A percentile compares a stretch with the other conserved stretches of the same genome.
Conservation (phyloP, 2,888 invertebrate species). For the Sinohyriopsis cumingii region DNA sequence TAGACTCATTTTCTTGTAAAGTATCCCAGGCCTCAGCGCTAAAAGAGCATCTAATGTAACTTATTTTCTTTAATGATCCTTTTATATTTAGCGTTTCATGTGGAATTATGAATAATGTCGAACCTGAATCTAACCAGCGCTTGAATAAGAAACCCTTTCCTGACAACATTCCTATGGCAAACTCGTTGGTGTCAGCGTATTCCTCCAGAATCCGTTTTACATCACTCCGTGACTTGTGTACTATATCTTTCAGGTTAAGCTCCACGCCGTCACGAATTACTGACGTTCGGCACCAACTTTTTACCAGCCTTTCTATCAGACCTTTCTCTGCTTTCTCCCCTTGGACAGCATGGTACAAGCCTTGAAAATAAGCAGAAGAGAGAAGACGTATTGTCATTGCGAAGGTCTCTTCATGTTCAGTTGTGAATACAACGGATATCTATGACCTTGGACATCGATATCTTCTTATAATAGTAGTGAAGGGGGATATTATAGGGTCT, state of each 20-base stretch:
- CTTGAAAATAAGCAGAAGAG: constrained; percentile 20
- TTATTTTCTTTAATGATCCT: no score
- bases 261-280: constrained; percentile 40
- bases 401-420: no score
- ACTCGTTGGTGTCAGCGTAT: constrained; percentile 58
- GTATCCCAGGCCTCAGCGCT: no score
- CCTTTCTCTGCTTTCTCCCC: constrained; percentile 36
- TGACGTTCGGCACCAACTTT: constrained; percentile 55
- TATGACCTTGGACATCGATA: no score
- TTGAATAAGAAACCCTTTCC: constrained; percentile 35
- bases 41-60: no score
- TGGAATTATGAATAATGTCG: neutral
- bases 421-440: no score
- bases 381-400: no score
- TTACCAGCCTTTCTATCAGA: constrained; percentile 47
- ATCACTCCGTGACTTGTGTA: constrained; percentile 11
- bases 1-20: no score
- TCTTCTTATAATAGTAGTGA: no score
- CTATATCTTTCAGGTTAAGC: constrained; percentile 36
- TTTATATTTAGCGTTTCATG: no score
- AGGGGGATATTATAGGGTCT: no score
- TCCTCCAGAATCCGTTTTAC: constrained; percentile 43
- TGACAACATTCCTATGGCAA: constrained; percentile 54
- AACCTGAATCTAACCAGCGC: constrained; percentile 15
- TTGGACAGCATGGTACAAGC: constrained; percentile 48